These are phyloP conservation scores for Brachionus plicatilis DNA, from an alignment of 1,140 invertebrate species.

Conservation along the genomic window DNA sequence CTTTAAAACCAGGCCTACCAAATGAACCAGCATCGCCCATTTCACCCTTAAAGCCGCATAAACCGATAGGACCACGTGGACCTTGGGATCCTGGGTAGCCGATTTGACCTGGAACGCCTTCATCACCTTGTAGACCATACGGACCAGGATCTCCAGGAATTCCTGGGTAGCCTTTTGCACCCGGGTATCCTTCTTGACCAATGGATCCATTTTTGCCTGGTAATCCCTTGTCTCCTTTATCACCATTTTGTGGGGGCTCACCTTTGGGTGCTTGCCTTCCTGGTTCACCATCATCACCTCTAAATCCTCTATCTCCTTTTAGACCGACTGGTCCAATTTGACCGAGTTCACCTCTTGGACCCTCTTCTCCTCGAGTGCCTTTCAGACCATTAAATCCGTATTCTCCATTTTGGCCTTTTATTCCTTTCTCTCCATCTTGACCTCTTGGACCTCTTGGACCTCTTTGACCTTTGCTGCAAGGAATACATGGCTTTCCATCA, in stretches of 20 bases:
- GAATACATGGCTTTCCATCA: neutral
- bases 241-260: neutral
- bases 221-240: neutral
- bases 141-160: conserved; percentile 42
- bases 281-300: conserved; percentile 36
- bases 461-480: conserved; percentile 10
- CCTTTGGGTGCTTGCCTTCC: too few relatives aligned
- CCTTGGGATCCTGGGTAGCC: conserved; percentile 5
- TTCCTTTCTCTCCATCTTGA: neutral
- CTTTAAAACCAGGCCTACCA: conserved; percentile 60
- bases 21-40: neutral
- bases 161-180: conserved; percentile 61
- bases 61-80: conserved; percentile 12
- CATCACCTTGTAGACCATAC: conserved; percentile 12
- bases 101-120: neutral
- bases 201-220: neutral
- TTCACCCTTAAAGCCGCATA: conserved; percentile 54
- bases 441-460: conserved; percentile 54
- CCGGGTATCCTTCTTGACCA: conserved; percentile 8
- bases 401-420: neutral
- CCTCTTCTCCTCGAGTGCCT: conserved; percentile 54
- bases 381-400: conserved; percentile 58
- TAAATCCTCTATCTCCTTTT: neutral
- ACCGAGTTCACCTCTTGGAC: neutral
- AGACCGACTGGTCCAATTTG: neutral